phyloP scores from a whole-genome alignment of 2,888 invertebrate species.

The Sericinus montela region DNA sequence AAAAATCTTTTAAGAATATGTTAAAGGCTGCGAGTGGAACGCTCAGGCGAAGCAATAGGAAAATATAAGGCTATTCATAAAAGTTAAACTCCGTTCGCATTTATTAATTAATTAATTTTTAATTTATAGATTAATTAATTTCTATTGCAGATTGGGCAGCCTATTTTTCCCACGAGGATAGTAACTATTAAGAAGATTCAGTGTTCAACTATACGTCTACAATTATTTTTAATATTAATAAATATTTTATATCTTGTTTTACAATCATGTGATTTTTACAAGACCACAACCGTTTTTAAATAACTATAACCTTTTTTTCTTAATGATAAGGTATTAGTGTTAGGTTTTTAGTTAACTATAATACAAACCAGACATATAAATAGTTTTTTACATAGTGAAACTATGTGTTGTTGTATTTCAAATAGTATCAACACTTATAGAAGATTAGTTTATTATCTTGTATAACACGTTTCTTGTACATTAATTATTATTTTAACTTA shows the following conservation, averaged over 20 bases:
- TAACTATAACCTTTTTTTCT: not conserved
- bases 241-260: conserved; percentile 6
- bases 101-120: too few relatives aligned
- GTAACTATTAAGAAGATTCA: not conserved
- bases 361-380: not conserved
- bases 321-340: not conserved
- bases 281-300: not conserved
- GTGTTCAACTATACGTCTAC: conserved; percentile 2
- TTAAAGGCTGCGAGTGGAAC: too few relatives aligned
- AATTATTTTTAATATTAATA: conserved; percentile 8
- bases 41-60: too few relatives aligned
- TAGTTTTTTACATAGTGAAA: not conserved
- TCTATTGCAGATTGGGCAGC: conserved; percentile 4
- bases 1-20: too few relatives aligned
- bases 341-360: not conserved
- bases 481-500: too few relatives aligned
- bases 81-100: too few relatives aligned
- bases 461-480: too few relatives aligned
- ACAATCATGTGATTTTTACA: not conserved
- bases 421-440: too few relatives aligned
- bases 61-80: too few relatives aligned
- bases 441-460: too few relatives aligned
- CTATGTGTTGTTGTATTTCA: not conserved
- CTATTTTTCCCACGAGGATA: not conserved
- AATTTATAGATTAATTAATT: not conserved